Evolutionary conservation across 2,797 vertebrate species (phyloP), one percentile per base, ranked within the genome.

Genomic region (Rhodeus uyekii): DNA sequence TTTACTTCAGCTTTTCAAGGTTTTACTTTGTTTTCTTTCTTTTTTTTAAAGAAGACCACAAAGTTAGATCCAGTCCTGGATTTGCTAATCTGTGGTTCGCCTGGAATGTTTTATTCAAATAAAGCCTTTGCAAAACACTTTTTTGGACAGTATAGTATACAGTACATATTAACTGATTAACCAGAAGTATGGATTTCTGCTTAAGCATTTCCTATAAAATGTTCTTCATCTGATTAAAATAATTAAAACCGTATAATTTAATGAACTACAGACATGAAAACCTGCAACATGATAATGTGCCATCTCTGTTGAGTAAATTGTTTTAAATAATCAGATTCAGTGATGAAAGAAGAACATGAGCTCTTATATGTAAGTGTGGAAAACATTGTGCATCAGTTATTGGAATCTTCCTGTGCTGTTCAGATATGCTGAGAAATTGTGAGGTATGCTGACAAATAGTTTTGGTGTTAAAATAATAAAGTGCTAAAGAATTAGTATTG

Each of bases 41-140:
- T n/a, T n/a, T n/a, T n/a, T n/a, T n/a, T n/a, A n/a, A n/a, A n/a
- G n/a, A n/a, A n/a, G n/a, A n/a, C n/a, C 24, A 68, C 29, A 19
- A 61, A 44, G 8, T 39, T 8, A 34, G 12, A 32, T 22, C 7
- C 39, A 9, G 12, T 36, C 24, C 8, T 78, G 63, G 24, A 34
- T 68, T 60, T 34, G 39, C 14, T 67, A 53, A 53, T 42, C 18
- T 69, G 65, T n/a, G 38, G 77, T 79, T 79, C n/a, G 27, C n/a
- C 3, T 71, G 50, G 19, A 68, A 68, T 79, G 77, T n/a, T n/a
- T n/a, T n/a, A n/a, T n/a, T n/a, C n/a, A n/a, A n/a, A n/a, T n/a
- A n/a, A 58, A 58, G n/a, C 1, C 10, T 24, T 55, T 27, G 13
- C n/a, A 55, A 24, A 55, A 55, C n/a, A 55, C 0, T 12, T 12